These are phyloP conservation scores for Phalacrocorax aristotelis DNA, from an alignment of 2,113 vertebrate species.

Conservation along the genomic window DNA sequence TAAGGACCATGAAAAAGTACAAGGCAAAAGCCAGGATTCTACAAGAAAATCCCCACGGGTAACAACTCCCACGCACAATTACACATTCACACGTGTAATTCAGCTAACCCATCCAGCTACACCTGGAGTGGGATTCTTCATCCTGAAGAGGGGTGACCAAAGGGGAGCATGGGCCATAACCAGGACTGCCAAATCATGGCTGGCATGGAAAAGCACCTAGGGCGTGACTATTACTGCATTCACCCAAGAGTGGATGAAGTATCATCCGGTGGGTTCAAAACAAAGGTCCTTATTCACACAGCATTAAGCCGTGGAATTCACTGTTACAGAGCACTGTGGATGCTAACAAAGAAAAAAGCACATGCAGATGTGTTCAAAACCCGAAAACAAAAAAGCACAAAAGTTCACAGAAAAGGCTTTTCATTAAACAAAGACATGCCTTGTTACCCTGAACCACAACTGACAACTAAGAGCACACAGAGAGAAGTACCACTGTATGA, in stretches of 20 bases:
- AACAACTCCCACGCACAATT: background rate
- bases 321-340: background rate
- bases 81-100: background rate
- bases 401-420: background rate
- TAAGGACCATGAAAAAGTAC: background rate
- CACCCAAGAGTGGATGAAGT: background rate
- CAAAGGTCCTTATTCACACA: background rate
- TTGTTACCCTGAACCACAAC: background rate
- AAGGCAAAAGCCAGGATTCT: background rate
- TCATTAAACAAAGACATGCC: background rate
- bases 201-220: background rate
- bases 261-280: background rate
- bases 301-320: background rate
- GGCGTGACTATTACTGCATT: background rate
- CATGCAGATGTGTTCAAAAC: background rate
- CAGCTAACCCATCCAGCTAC: background rate
- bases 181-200: background rate
- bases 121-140: background rate
- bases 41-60: background rate
- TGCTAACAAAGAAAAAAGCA: background rate
- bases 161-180: fast-evolving
- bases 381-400: background rate
- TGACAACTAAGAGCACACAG: background rate
- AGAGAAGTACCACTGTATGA: fast-evolving
- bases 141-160: background rate